A percentile compares a stretch with the other conserved stretches of the same genome.
Conservation (phyloP, 2,797 vertebrate genomes). For the Heliangelus exortis region DNA sequence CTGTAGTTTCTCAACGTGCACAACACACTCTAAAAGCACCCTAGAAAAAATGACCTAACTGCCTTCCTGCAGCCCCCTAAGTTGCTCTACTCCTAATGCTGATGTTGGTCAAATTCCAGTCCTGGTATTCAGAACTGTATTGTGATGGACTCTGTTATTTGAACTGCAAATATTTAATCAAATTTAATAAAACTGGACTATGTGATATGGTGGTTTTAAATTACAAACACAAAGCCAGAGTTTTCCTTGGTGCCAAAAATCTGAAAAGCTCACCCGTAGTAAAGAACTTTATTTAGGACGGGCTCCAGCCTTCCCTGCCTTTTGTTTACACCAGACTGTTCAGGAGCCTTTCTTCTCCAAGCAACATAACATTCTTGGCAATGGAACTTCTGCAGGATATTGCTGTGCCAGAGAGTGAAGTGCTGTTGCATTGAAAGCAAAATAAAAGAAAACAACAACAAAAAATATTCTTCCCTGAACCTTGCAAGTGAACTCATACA, state of each 20-base stretch:
- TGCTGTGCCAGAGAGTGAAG: conserved; percentile 17
- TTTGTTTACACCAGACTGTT: conserved; percentile 58
- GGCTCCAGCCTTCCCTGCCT: conserved; percentile 58
- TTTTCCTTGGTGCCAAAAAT: conserved; percentile 40
- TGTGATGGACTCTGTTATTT: conserved; percentile 21
- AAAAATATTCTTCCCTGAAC: background rate
- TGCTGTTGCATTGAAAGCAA: conserved; percentile 6
- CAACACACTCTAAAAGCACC: rapidly evolving
- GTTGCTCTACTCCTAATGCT: background rate
- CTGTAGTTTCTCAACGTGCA: background rate
- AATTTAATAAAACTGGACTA: conserved; percentile 52
- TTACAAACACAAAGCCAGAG: conserved; percentile 38
- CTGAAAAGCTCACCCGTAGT: conserved; percentile 43
- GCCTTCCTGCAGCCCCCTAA: background rate
- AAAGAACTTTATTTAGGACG: conserved; percentile 65
- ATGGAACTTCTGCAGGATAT: conserved; percentile 37
- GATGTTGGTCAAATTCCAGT: background rate
- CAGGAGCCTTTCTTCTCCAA: conserved; percentile 56
- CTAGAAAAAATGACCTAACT: background rate
- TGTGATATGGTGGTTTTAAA: background rate
- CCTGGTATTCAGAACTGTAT: conserved; percentile 3
- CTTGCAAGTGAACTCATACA: background rate
- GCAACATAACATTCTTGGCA: conserved; percentile 67
- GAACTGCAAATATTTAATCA: conserved; percentile 49
- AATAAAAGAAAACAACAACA: conserved; percentile 40